Conservation (phyloP, 2,797 vertebrate genomes). For the Nothura maculosa region DNA sequence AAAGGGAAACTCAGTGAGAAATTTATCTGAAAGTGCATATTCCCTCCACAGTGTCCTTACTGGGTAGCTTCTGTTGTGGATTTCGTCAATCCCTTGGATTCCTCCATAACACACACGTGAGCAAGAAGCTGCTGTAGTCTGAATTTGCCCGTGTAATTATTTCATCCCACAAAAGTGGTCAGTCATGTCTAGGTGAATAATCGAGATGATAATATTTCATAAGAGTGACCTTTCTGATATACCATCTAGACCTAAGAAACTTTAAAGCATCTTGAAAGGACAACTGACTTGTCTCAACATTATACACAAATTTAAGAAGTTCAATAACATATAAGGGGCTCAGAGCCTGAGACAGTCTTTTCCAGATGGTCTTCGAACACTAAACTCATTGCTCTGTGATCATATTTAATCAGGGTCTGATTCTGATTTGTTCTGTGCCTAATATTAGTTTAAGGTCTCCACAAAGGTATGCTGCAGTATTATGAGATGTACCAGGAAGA, state of each 20-base stretch:
- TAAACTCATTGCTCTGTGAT: background rate
- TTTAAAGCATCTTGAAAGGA: background rate
- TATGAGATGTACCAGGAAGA: background rate
- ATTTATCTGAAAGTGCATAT: background rate
- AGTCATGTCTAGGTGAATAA: background rate
- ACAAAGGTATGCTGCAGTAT: background rate
- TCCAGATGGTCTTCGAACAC: background rate
- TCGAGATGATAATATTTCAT: background rate
- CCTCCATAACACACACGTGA: background rate
- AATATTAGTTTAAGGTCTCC: background rate
- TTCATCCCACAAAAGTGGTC: background rate
- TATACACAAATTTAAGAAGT: background rate
- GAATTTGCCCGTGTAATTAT: accelerated
- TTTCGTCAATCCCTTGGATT: background rate
- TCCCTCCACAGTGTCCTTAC: background rate
- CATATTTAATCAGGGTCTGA: background rate
- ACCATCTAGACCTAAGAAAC: background rate
- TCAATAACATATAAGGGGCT: background rate
- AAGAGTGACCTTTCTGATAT: background rate
- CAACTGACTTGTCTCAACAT: background rate
- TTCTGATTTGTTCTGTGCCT: background rate
- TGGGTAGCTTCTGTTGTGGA: background rate
- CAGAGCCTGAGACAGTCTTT: background rate
- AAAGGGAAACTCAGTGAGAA: background rate
- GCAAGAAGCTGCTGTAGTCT: background rate